Conservation (phyloP, 2,888 invertebrate genomes). For the Meloe dianella region DNA sequence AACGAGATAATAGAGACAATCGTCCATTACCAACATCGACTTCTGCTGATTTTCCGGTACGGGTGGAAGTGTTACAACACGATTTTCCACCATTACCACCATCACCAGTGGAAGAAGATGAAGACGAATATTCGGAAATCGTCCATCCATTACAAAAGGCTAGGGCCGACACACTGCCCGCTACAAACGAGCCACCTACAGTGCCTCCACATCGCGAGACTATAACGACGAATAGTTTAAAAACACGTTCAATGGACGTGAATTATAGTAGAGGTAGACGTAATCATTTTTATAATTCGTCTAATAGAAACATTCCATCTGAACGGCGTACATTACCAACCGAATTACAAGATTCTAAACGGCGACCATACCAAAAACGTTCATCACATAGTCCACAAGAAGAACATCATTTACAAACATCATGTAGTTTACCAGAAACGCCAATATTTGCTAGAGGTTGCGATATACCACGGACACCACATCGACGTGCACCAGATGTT, state of each 20-base stretch:
- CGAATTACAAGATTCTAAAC: slow-evolving; percentile 64
- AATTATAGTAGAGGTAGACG: slow-evolving; percentile 65
- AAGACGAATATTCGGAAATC: slow-evolving; percentile 76
- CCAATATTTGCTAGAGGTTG: slow-evolving; percentile 84
- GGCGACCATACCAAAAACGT: slow-evolving; percentile 56
- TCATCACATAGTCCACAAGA: slow-evolving; percentile 66
- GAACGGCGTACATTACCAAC: slow-evolving; percentile 78
- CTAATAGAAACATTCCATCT: slow-evolving; percentile 66
- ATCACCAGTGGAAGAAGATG: slow-evolving; percentile 81
- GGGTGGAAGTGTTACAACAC: slow-evolving; percentile 72
- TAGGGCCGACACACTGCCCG: slow-evolving; percentile 65
- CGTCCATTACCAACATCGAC: slow-evolving; percentile 54
- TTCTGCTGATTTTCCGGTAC: slow-evolving; percentile 66
- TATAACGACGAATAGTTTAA: slow-evolving; percentile 70
- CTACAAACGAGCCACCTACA: slow-evolving; percentile 67
- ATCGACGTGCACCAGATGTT: slow-evolving; percentile 69
- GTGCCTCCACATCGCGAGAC: slow-evolving; percentile 75
- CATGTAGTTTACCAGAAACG: slow-evolving; percentile 87
- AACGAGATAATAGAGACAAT: slow-evolving; percentile 39
- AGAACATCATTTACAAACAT: slow-evolving; percentile 75
- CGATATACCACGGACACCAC: slow-evolving; percentile 84
- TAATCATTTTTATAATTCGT: slow-evolving; percentile 59
- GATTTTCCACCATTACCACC: slow-evolving; percentile 82
- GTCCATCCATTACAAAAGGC: slow-evolving; percentile 61
- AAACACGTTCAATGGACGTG: slow-evolving; percentile 86